Evolutionary conservation across 2,888 invertebrate genomes (phyloP), one percentile per base, ranked within the genome.

Genomic region (Lasioglossum calceatum): DNA sequence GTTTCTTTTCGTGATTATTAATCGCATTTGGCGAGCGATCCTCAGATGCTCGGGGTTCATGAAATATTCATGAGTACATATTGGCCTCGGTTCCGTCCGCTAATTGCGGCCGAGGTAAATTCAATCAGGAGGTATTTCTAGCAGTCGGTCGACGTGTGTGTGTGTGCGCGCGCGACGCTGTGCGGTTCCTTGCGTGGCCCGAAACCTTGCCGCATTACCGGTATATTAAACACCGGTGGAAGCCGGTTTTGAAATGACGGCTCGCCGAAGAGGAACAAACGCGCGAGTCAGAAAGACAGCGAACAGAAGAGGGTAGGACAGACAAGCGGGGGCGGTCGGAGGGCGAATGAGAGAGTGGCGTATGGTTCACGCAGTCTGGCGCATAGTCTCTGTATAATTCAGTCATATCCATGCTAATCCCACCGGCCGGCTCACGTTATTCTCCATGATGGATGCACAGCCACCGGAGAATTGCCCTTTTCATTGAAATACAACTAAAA

Each of bases 361-460:
- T 93, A 93, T 93, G 92, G 92, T 92, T 92, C 93, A 93, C 92
- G 92, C 93, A 93, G 94, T 93, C 92, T 94, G 93, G 93, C 93
- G 93, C 94, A 93, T 93, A 92, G 93, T 93, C 94, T 93, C 93
- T 93, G 94, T 94, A 94, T 94, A 94, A 94, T 94, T 94, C 93
- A 94, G 94, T 94, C 94, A 94, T 94, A 94, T 94, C 94, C 94
- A 94, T 94, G 94, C 94, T 94, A 94, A 94, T 94, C 94, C 94
- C 93, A 92, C 87, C 91, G 92, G 91, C 89, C 91, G 88, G 91
- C 87, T 90, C 89, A 90, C 93, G 93, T 94, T 93, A 94, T 93
- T 93, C 92, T 92, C 91, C 92, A 91, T 94, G 94, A 94, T 94
- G 93, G 94, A 94, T 94, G 94, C 93, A 94, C 93, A 88, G 92